Base-by-base conservation (phyloP, 2,797 vertebrate species). In the Ptychadena robeensis region DNA sequence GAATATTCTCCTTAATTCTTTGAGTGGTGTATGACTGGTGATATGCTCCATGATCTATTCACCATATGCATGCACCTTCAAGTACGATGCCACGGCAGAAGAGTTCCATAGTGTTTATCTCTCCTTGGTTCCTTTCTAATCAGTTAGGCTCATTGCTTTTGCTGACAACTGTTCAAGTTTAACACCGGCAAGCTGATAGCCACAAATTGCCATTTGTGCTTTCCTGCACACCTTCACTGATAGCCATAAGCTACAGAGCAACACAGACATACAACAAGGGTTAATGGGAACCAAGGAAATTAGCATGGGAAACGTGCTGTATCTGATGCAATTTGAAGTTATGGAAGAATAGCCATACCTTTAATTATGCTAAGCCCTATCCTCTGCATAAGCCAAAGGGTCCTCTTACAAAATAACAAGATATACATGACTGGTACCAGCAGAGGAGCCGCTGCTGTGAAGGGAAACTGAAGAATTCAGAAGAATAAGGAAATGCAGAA, bases 331-430 rank as follows among this genome's bases (percentile, higher is more conserved):
- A 73, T 85, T 80, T 85, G 57, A 85, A 80, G 78, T 81, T 85
- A 75, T 85, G 83, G 83, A 85, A 85, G 78, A 85, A 81, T 85
- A 81, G 83, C 78, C 75, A 71, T 85, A 85, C 83, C 83, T 85
- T 85, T 81, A 85, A 85, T 85, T 85, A 85, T 85, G 83, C 83
- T 85, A 85, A 85, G 79, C 83, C 65, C 57, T 80, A 70, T 85
- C 66, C 80, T 48, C 59, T 76, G 40, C 57, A 57, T 80, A 80
- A 80, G 72, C 83, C 78, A 85, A 85, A 34, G 78, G 83, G 72
- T 76, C 72, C 78, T 80, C 66, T 75, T 80, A 85, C 69, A 80
- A 76, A 76, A 75, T 85, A 85, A 85, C 83, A 85, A 85, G 83
- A 85, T 78, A 85, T 85, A 85, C 83, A 76, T 81, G 71, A 85